These are phyloP conservation scores for Perizoma flavofasciatum DNA, from an alignment of 2,888 invertebrate genomes.

Conservation along the genomic window DNA sequence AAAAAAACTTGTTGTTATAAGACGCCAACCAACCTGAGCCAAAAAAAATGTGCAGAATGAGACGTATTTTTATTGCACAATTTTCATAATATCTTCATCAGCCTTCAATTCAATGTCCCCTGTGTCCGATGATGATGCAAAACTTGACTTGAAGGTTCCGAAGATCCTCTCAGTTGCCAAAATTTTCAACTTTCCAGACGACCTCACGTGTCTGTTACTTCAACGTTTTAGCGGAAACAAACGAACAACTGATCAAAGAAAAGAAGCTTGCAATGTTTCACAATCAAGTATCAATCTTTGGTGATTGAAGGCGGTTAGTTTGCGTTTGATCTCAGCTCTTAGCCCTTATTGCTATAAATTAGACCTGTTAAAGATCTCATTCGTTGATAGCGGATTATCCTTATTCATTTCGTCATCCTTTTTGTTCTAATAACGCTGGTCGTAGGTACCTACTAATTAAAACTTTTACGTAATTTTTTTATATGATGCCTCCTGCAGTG, in stretches of 20 bases:
- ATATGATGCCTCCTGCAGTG: constrained; percentile 9
- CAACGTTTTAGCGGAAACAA: constrained; percentile 19
- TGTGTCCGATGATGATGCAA: not conserved
- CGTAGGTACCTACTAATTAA: too few species aligned
- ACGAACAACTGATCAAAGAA: constrained; percentile 32
- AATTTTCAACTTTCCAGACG: constrained; percentile 9
- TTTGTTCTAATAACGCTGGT: too few species aligned
- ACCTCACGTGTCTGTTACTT: constrained; percentile 17
- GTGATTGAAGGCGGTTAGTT: constrained; percentile 22
- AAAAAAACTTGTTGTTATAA: too few species aligned
- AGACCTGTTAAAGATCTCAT: not conserved
- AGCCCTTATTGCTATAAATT: not conserved
- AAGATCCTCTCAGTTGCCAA: constrained; percentile 13
- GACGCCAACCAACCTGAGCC: too few species aligned
- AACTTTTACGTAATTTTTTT: too few species aligned
- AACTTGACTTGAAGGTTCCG: constrained; percentile 2
- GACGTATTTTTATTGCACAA: too few species aligned
- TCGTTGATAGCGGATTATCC: too few species aligned
- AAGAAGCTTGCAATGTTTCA: constrained; percentile 21
- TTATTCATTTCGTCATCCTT: too few species aligned
- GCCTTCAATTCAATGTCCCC: too few species aligned
- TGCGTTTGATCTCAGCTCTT: constrained; percentile 15
- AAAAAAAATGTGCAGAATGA: too few species aligned
- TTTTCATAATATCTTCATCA: too few species aligned
- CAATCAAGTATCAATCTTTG: constrained; percentile 25